Evolutionary conservation across 2,797 vertebrate genomes (phyloP).

Genomic region (Dromococcyx pavoninus): DNA sequence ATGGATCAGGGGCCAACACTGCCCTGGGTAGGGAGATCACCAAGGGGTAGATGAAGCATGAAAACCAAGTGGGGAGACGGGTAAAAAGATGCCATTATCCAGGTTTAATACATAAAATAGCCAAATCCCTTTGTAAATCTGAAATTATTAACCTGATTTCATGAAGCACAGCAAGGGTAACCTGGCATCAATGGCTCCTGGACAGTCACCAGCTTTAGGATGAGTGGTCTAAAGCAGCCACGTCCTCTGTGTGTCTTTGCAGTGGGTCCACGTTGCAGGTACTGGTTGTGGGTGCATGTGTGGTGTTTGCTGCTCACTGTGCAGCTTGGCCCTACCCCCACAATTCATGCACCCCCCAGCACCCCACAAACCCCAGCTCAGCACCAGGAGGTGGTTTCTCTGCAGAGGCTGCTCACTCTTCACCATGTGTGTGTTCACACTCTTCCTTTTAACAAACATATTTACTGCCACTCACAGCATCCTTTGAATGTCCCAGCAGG

Average conservation of each 20-base stretch:
- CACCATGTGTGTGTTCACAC: accelerated
- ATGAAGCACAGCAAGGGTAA: neutral
- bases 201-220: neutral
- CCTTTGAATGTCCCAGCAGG: accelerated
- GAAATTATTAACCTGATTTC: neutral
- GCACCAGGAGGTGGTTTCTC: neutral
- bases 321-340: neutral
- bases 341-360: neutral
- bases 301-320: accelerated
- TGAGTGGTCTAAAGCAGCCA: neutral
- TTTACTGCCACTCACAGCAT: neutral
- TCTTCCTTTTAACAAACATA: neutral
- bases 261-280: neutral
- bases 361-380: neutral
- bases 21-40: neutral
- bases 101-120: neutral
- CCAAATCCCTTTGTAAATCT: neutral
- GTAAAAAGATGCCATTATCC: neutral
- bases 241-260: neutral
- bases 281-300: accelerated
- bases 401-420: neutral
- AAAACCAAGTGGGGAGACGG: neutral
- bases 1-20: neutral
- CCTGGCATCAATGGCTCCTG: neutral
- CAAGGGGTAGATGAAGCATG: neutral